Evolutionary conservation across 2,797 vertebrate genomes (phyloP).

Genomic region (Diglossa cyanea): DNA sequence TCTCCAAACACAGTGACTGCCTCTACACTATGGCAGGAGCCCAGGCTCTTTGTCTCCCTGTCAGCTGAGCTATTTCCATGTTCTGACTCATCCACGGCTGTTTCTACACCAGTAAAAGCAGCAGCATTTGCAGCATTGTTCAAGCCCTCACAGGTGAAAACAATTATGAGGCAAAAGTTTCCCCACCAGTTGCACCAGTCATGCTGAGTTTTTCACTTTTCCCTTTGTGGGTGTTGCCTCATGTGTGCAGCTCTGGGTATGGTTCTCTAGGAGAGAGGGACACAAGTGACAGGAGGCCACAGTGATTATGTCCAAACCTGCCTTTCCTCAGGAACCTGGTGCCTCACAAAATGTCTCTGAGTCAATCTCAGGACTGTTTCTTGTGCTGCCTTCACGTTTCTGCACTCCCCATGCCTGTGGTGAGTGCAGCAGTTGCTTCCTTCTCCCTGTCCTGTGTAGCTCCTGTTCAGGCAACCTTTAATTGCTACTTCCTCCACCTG

Average conservation of each 20-base stretch:
- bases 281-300: not conserved
- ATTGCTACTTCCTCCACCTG: not conserved
- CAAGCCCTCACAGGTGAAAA: not conserved
- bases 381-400: not conserved
- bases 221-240: not conserved
- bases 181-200: not conserved
- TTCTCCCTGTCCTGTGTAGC: not conserved
- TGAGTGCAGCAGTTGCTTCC: not conserved
- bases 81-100: conserved; percentile 1
- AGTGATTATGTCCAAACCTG: not conserved
- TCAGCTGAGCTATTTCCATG: conserved; percentile 45
- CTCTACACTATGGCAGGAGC: not conserved
- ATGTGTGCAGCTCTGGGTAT: not conserved
- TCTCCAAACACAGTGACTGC: not conserved
- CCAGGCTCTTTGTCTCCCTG: conserved; percentile 24
- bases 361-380: not conserved
- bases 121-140: not conserved
- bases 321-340: not conserved
- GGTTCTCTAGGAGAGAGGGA: not conserved
- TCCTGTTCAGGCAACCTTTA: not conserved
- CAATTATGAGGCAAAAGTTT: not conserved
- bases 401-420: not conserved
- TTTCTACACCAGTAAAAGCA: not conserved
- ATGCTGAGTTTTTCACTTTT: not conserved
- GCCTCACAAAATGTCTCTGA: not conserved